Evolutionary conservation across 2,113 vertebrate genomes (phyloP).

Genomic region (Microtus ochrogaster): DNA sequence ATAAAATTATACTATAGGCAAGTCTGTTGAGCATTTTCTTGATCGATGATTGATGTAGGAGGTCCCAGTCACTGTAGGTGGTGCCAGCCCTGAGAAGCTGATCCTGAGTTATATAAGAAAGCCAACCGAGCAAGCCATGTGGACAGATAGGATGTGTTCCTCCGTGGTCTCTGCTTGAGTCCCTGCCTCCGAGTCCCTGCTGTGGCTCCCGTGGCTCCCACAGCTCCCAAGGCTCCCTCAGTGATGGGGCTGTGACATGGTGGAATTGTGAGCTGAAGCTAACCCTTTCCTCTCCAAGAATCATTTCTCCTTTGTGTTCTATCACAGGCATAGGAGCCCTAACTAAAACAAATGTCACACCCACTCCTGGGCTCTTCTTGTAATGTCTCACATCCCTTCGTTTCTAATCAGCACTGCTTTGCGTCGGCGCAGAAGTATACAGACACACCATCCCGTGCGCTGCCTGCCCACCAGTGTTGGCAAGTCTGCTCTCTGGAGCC

Average conservation of each 20-base stretch:
- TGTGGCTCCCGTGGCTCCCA: too few species aligned
- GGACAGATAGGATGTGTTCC: not conserved
- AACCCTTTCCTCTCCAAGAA: not conserved
- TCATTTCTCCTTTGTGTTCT: not conserved
- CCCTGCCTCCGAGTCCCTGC: not conserved
- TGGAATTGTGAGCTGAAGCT: not conserved
- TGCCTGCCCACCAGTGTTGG: not conserved
- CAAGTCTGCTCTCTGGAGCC: not conserved
- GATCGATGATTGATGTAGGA: not conserved
- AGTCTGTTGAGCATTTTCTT: not conserved
- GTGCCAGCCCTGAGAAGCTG: not conserved
- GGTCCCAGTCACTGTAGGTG: not conserved
- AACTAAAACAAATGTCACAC: not conserved
- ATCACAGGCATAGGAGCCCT: not conserved
- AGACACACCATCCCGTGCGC: not conserved
- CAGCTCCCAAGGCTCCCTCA: not conserved
- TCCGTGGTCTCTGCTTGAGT: not conserved
- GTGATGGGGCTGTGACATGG: not conserved
- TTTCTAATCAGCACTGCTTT: constrained; percentile 12
- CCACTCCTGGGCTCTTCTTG: not conserved
- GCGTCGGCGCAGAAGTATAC: not conserved
- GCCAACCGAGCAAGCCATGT: not conserved
- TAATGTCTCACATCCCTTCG: not conserved
- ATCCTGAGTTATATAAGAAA: not conserved
- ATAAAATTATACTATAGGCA: not conserved